Evolutionary conservation across 2,888 invertebrate species (phyloP), one percentile per base, ranked within the genome.

Genomic region (Ectemnius continuus): DNA sequence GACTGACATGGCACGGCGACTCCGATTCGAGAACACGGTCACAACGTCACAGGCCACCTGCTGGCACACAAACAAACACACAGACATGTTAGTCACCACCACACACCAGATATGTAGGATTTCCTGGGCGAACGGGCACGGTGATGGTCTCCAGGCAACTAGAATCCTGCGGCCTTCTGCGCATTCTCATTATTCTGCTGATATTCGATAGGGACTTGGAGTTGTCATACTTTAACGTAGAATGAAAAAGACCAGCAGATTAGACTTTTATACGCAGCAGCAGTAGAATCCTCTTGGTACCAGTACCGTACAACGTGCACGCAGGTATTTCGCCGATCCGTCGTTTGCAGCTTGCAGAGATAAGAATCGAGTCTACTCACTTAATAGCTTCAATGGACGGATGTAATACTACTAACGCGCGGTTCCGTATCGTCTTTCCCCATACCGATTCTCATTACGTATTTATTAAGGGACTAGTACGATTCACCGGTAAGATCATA

Each of bases 1-100:
- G 89, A 91, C 87, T 90, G 89, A 90, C 90, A 91, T 91, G 91
- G 90, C 88, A 90, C 88, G 89, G 90, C 90, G 90, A 90, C 89
- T 90, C 89, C 89, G 89, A 88, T 89, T 23, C 85, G 88, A 87
- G 87, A 88, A 90, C 88, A 90, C 88, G 90, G 89, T 90, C 90
- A 91, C 90, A 90, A 90, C 89, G 91, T 90, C 91, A 91, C 91
- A 91, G 91, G 90, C 90, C 91, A 91, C 91, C 91, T 91, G 91
- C 91, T 91, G 91, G 91, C 91, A 91, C 91, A 91, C 90, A 89
- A 91, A 91, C 88, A 91, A 90, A 91, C 90, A 91, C 91, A 89
- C 90, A 87, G 89, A 91, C 89, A 90, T 84, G 91, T 91, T 91
- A 91, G 91, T 91, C 91, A 91, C 91, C 89, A 91, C 89, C 89